phyloP scores from a whole-genome alignment of 2,888 invertebrate species.

The Leptopilina syphax region DNA sequence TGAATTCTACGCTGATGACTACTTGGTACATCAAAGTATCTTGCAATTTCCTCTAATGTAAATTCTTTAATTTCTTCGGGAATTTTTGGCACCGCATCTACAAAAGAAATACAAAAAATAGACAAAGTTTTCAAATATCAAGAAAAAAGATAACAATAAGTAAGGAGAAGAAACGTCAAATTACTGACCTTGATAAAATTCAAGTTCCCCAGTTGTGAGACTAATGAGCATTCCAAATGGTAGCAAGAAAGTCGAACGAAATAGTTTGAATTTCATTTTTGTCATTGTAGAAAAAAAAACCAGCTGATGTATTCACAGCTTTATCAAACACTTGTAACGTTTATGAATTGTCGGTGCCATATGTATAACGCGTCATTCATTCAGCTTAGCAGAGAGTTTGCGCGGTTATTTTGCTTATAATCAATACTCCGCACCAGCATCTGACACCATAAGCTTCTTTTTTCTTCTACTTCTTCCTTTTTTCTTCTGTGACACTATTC shows the following conservation, averaged over 20 bases:
- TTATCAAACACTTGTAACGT: slow-evolving; percentile 56
- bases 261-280: slow-evolving; percentile 65
- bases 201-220: slow-evolving; percentile 66
- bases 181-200: slow-evolving; percentile 71
- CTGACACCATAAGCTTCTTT: slow-evolving; percentile 22
- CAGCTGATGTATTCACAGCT: slow-evolving; percentile 57
- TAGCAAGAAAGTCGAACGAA: slow-evolving; percentile 61
- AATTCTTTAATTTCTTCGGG: slow-evolving; percentile 61
- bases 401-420: slow-evolving; percentile 61
- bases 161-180: neutral
- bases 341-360: slow-evolving; percentile 63
- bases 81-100: slow-evolving; percentile 66
- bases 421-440: slow-evolving; percentile 41
- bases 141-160: neutral
- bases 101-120: neutral
- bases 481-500: neutral
- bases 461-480: no score
- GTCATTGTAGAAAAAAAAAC: slow-evolving; percentile 52
- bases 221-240: slow-evolving; percentile 62
- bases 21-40: slow-evolving; percentile 61
- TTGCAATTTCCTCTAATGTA: slow-evolving; percentile 63
- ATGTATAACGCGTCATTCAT: slow-evolving; percentile 72
- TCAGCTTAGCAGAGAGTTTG: slow-evolving; percentile 65
- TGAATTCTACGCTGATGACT: slow-evolving; percentile 48
- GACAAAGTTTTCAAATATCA: neutral